phyloP scores from a whole-genome alignment of 2,888 invertebrate species.

The Drosophila borealis region DNA sequence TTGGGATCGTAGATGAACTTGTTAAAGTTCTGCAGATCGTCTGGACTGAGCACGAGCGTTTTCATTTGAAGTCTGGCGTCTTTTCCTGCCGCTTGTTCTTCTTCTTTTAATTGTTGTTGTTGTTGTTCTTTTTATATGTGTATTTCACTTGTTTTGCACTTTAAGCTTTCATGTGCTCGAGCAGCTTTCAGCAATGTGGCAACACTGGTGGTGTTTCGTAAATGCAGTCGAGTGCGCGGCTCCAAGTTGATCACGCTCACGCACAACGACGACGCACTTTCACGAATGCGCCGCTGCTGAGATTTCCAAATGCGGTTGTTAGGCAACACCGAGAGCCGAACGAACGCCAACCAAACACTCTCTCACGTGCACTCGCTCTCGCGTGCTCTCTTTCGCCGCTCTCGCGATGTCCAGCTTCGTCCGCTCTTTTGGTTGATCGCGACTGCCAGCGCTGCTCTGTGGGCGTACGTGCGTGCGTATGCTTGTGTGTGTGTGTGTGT shows the following conservation, averaged over 20 bases:
- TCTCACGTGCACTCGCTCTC: constrained; percentile 25
- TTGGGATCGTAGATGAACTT: constrained; percentile 82
- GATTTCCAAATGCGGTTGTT: constrained; percentile 65
- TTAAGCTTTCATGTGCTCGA: constrained; percentile 36
- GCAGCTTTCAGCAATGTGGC: constrained; percentile 35
- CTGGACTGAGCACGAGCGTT: constrained; percentile 80
- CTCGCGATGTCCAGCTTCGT: constrained; percentile 26
- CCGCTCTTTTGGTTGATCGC: constrained; percentile 31
- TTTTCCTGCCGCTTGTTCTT: background rate
- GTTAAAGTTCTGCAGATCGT: constrained; percentile 82
- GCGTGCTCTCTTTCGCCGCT: constrained; percentile 16
- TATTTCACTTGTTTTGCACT: constrained; percentile 8
- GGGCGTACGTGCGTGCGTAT: constrained; percentile 19
- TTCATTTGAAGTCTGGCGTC: constrained; percentile 71
- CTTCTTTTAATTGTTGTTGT: background rate
- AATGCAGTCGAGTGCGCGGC: constrained; percentile 18
- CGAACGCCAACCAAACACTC: constrained; percentile 17
- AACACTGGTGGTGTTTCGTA: constrained; percentile 40
- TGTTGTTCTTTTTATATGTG: constrained; percentile 1
- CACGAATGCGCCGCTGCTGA: constrained; percentile 47
- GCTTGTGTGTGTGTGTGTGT: constrained; percentile 12
- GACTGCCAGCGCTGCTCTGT: constrained; percentile 22
- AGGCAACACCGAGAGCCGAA: constrained; percentile 39
- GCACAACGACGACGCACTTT: constrained; percentile 64
- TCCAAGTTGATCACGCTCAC: constrained; percentile 38